Percentiles rank a stretch among this genome's conserved stretches.
phyloP scores from a whole-genome alignment of 2,113 vertebrate genomes.

The Pelusios castaneus region DNA sequence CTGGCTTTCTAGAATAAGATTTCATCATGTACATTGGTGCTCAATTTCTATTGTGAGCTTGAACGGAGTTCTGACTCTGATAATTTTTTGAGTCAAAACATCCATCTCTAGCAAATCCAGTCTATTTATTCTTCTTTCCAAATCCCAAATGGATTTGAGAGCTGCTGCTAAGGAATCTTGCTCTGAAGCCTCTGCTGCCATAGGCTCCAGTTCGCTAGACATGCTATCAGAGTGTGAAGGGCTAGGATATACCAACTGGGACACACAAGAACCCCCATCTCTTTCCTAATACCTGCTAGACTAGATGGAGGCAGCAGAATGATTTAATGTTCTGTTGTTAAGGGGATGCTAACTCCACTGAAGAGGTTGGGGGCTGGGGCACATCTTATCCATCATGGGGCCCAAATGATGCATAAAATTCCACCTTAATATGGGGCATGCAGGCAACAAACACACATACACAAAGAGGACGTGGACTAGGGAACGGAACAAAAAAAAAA shows the following conservation, averaged over 20 bases:
- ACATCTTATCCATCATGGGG: not conserved
- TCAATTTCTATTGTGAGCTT: not conserved
- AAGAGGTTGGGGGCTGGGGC: not conserved
- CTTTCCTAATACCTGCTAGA: not conserved
- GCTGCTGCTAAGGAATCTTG: not conserved
- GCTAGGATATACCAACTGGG: not conserved
- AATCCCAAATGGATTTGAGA: not conserved
- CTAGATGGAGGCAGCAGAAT: not conserved
- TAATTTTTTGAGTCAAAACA: not conserved
- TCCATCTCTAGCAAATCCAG: not conserved
- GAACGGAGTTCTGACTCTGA: not conserved
- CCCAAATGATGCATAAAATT: not conserved
- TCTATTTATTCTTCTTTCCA: not conserved
- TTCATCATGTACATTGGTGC: not conserved
- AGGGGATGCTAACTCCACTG: not conserved
- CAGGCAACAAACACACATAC: not conserved
- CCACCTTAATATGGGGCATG: not conserved
- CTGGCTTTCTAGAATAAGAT: not conserved
- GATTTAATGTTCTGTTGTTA: not conserved
- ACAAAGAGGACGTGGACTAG: not conserved
- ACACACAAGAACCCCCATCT: not conserved
- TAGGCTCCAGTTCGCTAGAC: not conserved
- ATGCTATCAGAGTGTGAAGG: not conserved
- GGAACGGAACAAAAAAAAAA: not conserved
- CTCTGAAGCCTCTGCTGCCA: not conserved